These are phyloP conservation scores for Morone chrysops DNA, from an alignment of 2,113 vertebrate species.

Conservation along the genomic window DNA sequence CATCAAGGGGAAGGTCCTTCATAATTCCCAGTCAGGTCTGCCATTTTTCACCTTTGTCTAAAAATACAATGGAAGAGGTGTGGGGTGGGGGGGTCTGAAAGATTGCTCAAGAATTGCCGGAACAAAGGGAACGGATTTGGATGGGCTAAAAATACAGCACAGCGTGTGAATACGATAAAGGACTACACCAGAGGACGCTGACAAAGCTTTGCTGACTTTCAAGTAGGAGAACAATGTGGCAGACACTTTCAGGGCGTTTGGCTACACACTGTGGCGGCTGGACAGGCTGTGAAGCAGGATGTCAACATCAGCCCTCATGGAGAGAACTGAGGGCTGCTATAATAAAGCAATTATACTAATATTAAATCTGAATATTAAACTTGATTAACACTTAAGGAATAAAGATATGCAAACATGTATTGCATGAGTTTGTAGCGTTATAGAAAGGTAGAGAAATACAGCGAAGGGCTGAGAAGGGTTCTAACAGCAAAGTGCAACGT, in stretches of 20 bases:
- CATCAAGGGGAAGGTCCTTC: slow-evolving; percentile 65
- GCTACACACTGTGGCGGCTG: slow-evolving; percentile 78
- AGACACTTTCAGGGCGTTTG: slow-evolving; percentile 81
- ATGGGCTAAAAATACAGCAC: slow-evolving; percentile 80
- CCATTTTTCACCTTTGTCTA: slow-evolving; percentile 83
- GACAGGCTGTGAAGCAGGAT: slow-evolving; percentile 81
- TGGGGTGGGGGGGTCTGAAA: slow-evolving; percentile 61
- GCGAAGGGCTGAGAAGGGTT: slow-evolving; percentile 20
- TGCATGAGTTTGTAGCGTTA: neutral
- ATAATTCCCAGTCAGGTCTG: slow-evolving; percentile 73
- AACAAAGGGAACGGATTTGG: slow-evolving; percentile 79
- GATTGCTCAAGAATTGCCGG: slow-evolving; percentile 85
- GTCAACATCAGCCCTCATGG: slow-evolving; percentile 74
- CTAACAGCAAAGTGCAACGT: slow-evolving; percentile 71
- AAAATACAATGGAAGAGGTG: slow-evolving; percentile 82
- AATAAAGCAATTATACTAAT: slow-evolving; percentile 30
- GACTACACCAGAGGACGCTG: slow-evolving; percentile 76
- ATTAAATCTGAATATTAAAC: neutral
- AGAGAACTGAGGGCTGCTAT: slow-evolving; percentile 60
- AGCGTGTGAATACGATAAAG: slow-evolving; percentile 85
- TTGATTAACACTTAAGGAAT: slow-evolving; percentile 11
- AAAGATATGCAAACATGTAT: neutral
- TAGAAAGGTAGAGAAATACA: slow-evolving; percentile 6
- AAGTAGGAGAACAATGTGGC: slow-evolving; percentile 83
- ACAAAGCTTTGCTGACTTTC: slow-evolving; percentile 83